Evolutionary conservation across 2,113 vertebrate species (phyloP), one percentile per base, ranked within the genome.

Genomic region (Lepus americanus): DNA sequence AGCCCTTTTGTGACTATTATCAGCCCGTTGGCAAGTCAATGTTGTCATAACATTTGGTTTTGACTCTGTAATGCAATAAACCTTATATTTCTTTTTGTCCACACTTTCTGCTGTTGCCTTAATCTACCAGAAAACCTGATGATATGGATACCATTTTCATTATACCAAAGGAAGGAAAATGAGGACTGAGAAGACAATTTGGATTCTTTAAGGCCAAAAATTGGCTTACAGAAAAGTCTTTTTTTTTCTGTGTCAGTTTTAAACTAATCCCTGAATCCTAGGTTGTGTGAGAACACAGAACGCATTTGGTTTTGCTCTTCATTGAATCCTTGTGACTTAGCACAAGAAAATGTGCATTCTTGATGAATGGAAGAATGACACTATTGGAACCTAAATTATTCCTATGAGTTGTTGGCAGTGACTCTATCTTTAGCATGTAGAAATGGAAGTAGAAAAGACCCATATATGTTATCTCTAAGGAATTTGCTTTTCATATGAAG

Each of bases 71-170:
- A 33, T 27, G 33, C 33, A 31, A 66, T 88, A 31, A 20, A 19
- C 73, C 72, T 59, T 33, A 16, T 23, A 39, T 55, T 72, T 84
- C 17, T 83, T 13, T 55, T 53, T 89, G 44, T 66, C 13, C 23
- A 67, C 64, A 69, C 23, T 10, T 69, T 49, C 66, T 77, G 9
- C 49, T 87, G 55, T 20, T 20, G 9, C 17, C 90, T 82, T 83
- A 51, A 22, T 79, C 29, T 73, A 33, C 2, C 19, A 74, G 27
- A 67, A 92, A 83, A 78, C 23, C 1, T 44, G 67, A 67, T 67
- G 25, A 88, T 59, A 82, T 63, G 53, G 5, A 72, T 49, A 73
- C 33, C 83, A 55, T 81, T 78, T 91, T 92, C 23, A 83, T 73
- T 59, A 73, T n/a, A 74, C 4, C 51, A 16, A 67, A 61, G 44